Evolutionary conservation across 2,888 invertebrate genomes (phyloP), one percentile per base, ranked within the genome.

Genomic region (Phengaris arion): DNA sequence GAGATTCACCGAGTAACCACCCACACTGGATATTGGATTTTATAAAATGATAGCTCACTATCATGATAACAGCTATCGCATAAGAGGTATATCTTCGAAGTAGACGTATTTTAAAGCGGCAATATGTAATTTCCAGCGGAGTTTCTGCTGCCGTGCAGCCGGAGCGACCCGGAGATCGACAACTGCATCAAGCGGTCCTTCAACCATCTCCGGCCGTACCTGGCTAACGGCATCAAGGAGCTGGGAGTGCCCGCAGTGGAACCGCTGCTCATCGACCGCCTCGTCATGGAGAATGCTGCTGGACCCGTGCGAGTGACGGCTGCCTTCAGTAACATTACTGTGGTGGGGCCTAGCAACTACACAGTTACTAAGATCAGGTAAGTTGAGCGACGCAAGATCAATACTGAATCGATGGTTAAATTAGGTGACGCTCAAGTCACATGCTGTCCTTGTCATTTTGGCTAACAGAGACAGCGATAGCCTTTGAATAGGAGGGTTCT

Each of bases 211-310:
- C 94, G 95, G 78, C 96, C 96, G 4, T 97, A 96, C 85, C 90
- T 97, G 78, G 94, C 95, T 7, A 89, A 92, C 80, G 97, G 97
- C 73, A 94, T 97, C 10, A 91, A 95, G 0, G 97, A 97, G 80
- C 89, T 97, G 74, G 94, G 95, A 15, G 95, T 97, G 4, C 97
- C 96, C 0, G 94, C 96, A 0, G 95, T 97, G 80, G 97, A 97
- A 82, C 97, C 97, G 0, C 88, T 97, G 80, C 88, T 91, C 76
- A 96, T 97, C 76, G 95, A 96, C 70, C 94, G 95, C 77, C 92
- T 97, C 79, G 94, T 95, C 70, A 97, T 97, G 95, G 96, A 96
- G 85, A 97, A 97, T 85, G 95, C 96, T 0, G 96, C 96, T 10
- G 97, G 97, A 0, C 95, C 97, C 0, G 96, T 97, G 15, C 93